phyloP scores from a whole-genome alignment of 1,140 invertebrate genomes.

The Eupeodes corollae region DNA sequence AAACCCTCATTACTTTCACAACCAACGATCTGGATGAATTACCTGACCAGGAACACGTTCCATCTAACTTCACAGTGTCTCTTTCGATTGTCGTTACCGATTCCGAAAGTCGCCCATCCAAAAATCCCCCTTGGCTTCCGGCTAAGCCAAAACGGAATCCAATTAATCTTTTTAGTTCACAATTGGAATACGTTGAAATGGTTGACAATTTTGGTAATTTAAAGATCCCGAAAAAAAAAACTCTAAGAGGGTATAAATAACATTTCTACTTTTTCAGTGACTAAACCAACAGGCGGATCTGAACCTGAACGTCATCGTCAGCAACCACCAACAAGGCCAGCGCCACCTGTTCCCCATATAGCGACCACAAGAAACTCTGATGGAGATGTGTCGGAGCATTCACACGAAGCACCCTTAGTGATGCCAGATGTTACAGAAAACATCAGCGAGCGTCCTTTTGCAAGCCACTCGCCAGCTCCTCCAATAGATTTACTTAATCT shows the following conservation, averaged over 20 bases:
- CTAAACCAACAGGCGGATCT: conserved; percentile 19
- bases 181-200: conserved; percentile 72
- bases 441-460: not conserved
- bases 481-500: conserved; percentile 43
- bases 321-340: not conserved
- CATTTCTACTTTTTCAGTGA: conserved; percentile 16
- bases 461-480: conserved; percentile 14
- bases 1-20: conserved; percentile 60
- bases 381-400: not conserved
- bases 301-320: not conserved
- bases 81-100: conserved; percentile 65
- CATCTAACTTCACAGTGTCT: conserved; percentile 58
- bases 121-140: conserved; percentile 64
- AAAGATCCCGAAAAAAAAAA: too few relatives aligned
- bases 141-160: conserved; percentile 46
- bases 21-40: conserved; percentile 71
- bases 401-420: conserved; percentile 7
- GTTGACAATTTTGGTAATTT: conserved; percentile 60
- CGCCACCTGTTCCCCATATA: not conserved
- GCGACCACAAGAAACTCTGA: conserved; percentile 11
- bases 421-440: conserved; percentile 9
- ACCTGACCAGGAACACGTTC: conserved; percentile 69
- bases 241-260: too few relatives aligned
- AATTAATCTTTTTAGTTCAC: conserved; percentile 61
- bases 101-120: conserved; percentile 47